Percentiles rank a stretch among this genome's conserved stretches.
phyloP scores from a whole-genome alignment of 1,140 invertebrate genomes.

The Zaprionus davidi region DNA sequence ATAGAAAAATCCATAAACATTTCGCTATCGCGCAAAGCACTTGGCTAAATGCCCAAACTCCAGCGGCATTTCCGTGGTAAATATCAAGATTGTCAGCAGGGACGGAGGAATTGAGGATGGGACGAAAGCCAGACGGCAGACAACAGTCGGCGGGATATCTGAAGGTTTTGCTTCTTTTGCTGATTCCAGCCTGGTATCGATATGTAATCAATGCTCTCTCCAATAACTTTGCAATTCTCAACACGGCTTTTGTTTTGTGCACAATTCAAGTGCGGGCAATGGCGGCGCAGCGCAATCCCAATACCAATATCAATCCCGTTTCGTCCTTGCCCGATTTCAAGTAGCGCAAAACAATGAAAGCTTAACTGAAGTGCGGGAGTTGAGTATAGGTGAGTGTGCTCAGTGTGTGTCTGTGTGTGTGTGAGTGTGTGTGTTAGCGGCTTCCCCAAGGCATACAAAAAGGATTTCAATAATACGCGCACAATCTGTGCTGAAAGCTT shows the following conservation, averaged over 20 bases:
- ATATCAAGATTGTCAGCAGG: slow-evolving; percentile 61
- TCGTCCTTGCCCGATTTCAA: slow-evolving; percentile 1
- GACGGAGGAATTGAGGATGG: not conserved
- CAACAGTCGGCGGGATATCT: slow-evolving; percentile 27
- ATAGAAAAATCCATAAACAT: slow-evolving; percentile 47
- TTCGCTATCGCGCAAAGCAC: slow-evolving; percentile 47
- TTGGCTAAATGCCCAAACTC: slow-evolving; percentile 26
- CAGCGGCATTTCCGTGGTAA: slow-evolving; percentile 36
- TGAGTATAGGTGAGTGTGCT: slow-evolving; percentile 5
- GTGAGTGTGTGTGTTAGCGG: slow-evolving; percentile 13
- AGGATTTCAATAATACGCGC: slow-evolving; percentile 78
- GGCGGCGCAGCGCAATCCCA: slow-evolving; percentile 21
- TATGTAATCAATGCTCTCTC: slow-evolving; percentile 78
- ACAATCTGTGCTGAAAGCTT: slow-evolving; percentile 79
- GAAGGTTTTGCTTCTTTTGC: not conserved
- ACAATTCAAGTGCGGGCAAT: slow-evolving; percentile 59
- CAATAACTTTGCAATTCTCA: slow-evolving; percentile 76
- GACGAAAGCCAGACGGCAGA: not conserved
- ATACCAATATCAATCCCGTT: slow-evolving; percentile 1
- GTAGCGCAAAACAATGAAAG: slow-evolving; percentile 50
- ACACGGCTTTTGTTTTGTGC: slow-evolving; percentile 72
- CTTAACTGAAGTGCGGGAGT: slow-evolving; percentile 22
- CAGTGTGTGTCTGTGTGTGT: slow-evolving; percentile 1
- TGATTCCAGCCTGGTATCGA: slow-evolving; percentile 48
- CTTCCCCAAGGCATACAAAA: slow-evolving; percentile 61